phyloP scores from a whole-genome alignment of 2,113 vertebrate genomes.

The Echinops telfairi region DNA sequence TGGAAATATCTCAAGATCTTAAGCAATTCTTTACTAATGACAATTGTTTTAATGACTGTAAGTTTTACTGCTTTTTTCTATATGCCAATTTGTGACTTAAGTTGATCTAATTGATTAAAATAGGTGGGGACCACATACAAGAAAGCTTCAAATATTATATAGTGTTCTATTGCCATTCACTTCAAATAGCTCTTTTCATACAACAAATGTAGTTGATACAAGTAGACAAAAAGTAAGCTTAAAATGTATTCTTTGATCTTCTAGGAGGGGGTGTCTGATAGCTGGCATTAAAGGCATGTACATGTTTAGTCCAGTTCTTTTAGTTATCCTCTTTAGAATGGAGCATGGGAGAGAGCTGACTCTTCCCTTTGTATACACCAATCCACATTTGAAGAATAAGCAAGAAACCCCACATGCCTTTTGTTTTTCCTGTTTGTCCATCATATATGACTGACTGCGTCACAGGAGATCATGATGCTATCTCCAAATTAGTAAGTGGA shows the following conservation, averaged over 20 bases:
- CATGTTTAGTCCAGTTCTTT: no score
- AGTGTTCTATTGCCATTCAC: background rate
- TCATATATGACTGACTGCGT: background rate
- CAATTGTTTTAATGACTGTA: no score
- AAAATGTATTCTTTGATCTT: no score
- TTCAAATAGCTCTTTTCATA: background rate
- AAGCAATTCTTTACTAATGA: slow-evolving; percentile 3
- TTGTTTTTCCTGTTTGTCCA: background rate
- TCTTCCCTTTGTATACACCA: no score
- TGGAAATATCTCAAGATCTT: background rate
- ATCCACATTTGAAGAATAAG: no score
- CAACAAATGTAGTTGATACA: background rate
- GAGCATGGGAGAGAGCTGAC: no score
- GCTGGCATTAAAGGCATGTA: no score
- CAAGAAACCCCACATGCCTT: no score
- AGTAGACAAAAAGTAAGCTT: no score
- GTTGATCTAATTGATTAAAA: slow-evolving; percentile 14
- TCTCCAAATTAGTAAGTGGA: background rate
- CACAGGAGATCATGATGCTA: background rate
- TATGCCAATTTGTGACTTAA: background rate
- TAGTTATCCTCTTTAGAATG: no score
- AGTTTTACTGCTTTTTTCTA: no score
- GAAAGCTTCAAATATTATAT: background rate
- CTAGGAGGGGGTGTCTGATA: no score
- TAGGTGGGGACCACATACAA: background rate